Conservation (phyloP, 2,113 vertebrate species). For the Peromyscus polionotus region DNA sequence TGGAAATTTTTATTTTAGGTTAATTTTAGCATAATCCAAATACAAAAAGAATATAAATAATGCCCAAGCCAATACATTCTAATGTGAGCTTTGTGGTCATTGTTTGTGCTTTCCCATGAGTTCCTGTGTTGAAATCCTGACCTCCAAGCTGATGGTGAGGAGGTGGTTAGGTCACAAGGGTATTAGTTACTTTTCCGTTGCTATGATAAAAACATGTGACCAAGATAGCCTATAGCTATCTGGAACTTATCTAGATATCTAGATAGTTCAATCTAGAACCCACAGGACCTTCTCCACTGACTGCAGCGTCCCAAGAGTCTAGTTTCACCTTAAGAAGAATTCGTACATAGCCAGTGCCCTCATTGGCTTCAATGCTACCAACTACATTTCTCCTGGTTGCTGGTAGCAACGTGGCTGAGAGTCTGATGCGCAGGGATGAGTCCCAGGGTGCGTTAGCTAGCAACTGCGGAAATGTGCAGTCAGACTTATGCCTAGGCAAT, state of each 20-base stretch:
- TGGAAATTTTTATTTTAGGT: not conserved
- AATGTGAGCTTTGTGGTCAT: not conserved
- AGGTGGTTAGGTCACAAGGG: not conserved
- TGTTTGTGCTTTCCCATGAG: not conserved
- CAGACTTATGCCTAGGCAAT: not conserved
- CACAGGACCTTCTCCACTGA: not conserved
- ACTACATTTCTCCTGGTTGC: constrained; percentile 27
- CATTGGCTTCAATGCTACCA: not conserved
- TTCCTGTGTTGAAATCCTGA: not conserved
- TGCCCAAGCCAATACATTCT: not conserved
- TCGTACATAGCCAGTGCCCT: not conserved
- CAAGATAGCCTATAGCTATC: not conserved
- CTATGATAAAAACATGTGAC: not conserved
- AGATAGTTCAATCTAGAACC: not conserved
- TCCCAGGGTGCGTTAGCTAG: constrained; percentile 40
- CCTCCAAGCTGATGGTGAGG: not conserved
- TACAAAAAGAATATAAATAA: not conserved
- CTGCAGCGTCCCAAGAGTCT: not conserved
- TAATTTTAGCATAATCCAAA: not conserved
- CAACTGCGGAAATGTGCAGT: not conserved
- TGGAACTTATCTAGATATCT: not conserved
- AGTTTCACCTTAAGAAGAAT: not conserved
- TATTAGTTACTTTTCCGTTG: not conserved
- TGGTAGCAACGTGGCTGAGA: constrained; percentile 42
- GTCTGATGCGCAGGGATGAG: not conserved